These are phyloP conservation scores for Stylophora pistillata DNA, from an alignment of 64 coral and sea anemone genomes.

Conservation along the genomic window DNA sequence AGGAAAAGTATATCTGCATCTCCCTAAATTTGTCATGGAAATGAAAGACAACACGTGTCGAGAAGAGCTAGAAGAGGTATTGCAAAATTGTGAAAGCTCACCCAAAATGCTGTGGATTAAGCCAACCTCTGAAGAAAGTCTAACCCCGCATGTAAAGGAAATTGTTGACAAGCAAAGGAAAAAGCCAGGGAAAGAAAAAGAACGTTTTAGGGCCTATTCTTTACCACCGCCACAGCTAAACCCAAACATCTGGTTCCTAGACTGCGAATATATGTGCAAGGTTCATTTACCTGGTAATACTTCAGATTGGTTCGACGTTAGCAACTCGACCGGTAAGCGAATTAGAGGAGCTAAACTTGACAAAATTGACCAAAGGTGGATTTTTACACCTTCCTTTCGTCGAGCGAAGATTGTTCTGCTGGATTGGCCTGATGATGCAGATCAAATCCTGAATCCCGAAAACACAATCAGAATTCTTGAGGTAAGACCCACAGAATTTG, in stretches of 20 bases:
- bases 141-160: not conserved
- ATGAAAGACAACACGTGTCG: not conserved
- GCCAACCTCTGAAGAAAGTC: too few species aligned
- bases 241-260: not conserved
- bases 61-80: not conserved
- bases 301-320: not conserved
- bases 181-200: not conserved
- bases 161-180: not conserved
- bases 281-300: not conserved
- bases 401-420: constrained; percentile 23
- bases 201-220: constrained; percentile 13
- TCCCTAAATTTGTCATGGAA: not conserved
- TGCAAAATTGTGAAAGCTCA: not conserved
- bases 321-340: not conserved
- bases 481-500: constrained; percentile 28
- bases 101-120: too few species aligned
- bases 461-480: constrained; percentile 15
- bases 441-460: not conserved
- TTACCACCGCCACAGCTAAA: not conserved
- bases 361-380: not conserved
- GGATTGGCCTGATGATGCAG: constrained; percentile 36
- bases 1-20: not conserved
- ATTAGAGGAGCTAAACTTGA: not conserved
- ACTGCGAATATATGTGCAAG: not conserved
- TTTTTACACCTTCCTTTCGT: constrained; percentile 39